Conservation (phyloP, 2,888 invertebrate genomes). For the Eupithecia exiguata region DNA sequence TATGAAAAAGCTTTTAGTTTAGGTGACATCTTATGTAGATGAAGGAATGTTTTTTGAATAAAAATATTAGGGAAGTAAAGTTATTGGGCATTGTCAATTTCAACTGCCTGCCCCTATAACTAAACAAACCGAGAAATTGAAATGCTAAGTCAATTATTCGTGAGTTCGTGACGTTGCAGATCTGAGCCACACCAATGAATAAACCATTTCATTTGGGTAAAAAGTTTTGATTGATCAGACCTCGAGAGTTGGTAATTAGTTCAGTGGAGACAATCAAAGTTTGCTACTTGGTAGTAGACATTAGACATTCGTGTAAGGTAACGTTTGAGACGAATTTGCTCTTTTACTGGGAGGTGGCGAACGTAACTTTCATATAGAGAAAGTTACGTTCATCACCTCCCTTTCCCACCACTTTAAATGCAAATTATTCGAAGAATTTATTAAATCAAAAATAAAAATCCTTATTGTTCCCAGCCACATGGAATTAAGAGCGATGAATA, state of each 20-base stretch:
- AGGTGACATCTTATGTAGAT: not conserved
- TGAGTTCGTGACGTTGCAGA: conserved; percentile 27
- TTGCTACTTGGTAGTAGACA: conserved; percentile 40
- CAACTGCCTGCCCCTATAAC: not conserved
- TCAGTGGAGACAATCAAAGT: conserved; percentile 54
- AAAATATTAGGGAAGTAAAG: not conserved
- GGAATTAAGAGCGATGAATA: not conserved
- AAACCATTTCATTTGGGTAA: conserved; percentile 56
- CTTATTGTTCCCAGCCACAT: not conserved
- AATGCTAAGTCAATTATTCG: conserved; percentile 14
- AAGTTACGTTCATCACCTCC: no score
- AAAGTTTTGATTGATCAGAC: conserved; percentile 58
- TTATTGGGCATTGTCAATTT: not conserved
- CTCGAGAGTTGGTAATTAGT: conserved; percentile 58
- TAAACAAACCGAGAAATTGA: conserved; percentile 8
- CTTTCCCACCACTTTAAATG: not conserved
- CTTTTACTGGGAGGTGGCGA: not conserved
- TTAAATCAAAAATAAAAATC: no score
- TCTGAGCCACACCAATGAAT: conserved; percentile 42
- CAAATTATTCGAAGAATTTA: not conserved
- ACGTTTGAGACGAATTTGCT: conserved; percentile 13
- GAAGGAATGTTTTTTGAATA: not conserved
- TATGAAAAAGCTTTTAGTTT: conserved; percentile 1
- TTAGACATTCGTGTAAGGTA: conserved; percentile 27
- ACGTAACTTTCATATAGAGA: not conserved